A percentile compares a stretch with the other conserved stretches of the same genome.
Conservation (phyloP, 2,797 vertebrate species). For the Eulemur coronatus region DNA sequence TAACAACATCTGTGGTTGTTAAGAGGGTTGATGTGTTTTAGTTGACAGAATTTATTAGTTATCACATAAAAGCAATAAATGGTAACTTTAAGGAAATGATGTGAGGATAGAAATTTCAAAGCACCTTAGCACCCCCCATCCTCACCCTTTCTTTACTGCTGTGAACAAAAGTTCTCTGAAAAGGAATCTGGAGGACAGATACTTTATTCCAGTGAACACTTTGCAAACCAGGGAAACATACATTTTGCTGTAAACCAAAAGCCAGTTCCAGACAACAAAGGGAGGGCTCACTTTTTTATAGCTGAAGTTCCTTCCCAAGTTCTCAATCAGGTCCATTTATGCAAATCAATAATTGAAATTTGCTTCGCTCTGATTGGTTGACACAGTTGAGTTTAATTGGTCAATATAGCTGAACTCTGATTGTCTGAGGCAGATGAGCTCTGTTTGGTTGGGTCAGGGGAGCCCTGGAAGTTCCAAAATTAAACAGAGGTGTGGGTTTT, state of each 20-base stretch:
- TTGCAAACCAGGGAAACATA: neutral
- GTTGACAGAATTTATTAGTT: neutral
- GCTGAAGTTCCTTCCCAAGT: neutral
- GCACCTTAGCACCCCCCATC: rapidly evolving
- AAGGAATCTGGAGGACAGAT: neutral
- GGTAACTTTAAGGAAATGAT: neutral
- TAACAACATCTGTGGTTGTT: neutral
- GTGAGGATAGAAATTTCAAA: neutral
- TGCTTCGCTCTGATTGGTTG: neutral
- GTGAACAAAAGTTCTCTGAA: neutral
- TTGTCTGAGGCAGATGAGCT: neutral
- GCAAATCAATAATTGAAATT: neutral
- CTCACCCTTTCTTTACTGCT: neutral
- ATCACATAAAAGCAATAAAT: neutral
- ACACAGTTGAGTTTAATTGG: neutral
- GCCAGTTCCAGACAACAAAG: neutral
- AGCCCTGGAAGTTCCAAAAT: neutral
- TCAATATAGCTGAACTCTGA: too few relatives aligned
- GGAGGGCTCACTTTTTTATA: neutral
- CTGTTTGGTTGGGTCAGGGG: neutral
- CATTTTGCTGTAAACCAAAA: neutral
- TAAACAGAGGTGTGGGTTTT: neutral
- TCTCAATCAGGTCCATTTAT: neutral
- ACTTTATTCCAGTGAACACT: neutral
- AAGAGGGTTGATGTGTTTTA: neutral